Percentiles rank a stretch among this genome's conserved stretches.
These are phyloP conservation scores for Sandelia bainsii DNA, from an alignment of 2,797 vertebrate genomes.

Conservation along the genomic window DNA sequence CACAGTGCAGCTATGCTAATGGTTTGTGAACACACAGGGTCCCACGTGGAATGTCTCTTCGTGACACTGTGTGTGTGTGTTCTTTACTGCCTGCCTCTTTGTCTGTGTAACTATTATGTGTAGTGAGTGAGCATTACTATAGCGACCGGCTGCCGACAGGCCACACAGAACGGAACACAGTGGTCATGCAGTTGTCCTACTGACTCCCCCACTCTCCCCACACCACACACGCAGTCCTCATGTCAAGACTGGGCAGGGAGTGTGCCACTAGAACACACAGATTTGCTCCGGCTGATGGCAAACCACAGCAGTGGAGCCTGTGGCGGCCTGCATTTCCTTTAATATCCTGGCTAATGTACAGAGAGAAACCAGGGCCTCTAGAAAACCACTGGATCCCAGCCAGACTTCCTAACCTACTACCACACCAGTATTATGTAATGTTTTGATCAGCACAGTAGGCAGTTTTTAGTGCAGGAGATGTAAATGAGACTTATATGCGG, in stretches of 20 bases:
- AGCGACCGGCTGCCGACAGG: constrained; percentile 74
- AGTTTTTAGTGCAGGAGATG: constrained; percentile 57
- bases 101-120: constrained; percentile 67
- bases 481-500: constrained; percentile 68
- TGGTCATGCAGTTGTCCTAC: constrained; percentile 71
- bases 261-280: constrained; percentile 79
- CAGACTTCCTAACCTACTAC: constrained; percentile 72
- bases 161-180: constrained; percentile 73
- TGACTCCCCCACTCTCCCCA: constrained; percentile 49
- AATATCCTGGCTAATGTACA: constrained; percentile 85
- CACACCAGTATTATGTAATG: constrained; percentile 79
- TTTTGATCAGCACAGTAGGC: constrained; percentile 71
- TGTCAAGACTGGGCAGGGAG: constrained; percentile 74
- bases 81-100: constrained; percentile 57
- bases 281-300: constrained; percentile 82
- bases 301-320: constrained; percentile 81
- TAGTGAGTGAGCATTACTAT: constrained; percentile 72
- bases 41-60: constrained; percentile 51
- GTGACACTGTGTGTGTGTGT: constrained; percentile 44
- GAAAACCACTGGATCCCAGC: constrained; percentile 74
- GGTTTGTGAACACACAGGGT: constrained; percentile 68
- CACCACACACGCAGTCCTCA: constrained; percentile 59
- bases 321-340: constrained; percentile 84
- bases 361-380: constrained; percentile 79
- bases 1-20: constrained; percentile 71